Evolutionary conservation across 2,888 invertebrate genomes (phyloP).

Genomic region (Acleris sparsana): DNA sequence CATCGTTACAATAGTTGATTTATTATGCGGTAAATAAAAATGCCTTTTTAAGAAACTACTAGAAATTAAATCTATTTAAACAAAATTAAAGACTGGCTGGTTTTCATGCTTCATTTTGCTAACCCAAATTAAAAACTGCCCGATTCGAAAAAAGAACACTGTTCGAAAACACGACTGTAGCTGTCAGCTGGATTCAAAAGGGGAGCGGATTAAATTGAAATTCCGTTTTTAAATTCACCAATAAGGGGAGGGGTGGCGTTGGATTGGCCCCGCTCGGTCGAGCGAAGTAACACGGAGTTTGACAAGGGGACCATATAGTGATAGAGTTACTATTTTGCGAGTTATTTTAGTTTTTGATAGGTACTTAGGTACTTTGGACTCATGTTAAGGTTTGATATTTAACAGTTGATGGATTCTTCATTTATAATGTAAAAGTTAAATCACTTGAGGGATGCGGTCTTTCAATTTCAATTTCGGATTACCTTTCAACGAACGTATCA

Average conservation of each 20-base stretch:
- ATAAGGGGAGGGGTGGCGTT: conserved; percentile 72
- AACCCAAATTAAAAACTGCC: not conserved
- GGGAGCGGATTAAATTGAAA: conserved; percentile 79
- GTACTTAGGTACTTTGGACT: not conserved
- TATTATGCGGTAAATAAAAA: too few species aligned
- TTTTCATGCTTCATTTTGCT: not conserved
- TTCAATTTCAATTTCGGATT: too few species aligned
- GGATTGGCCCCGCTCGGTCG: conserved; percentile 75
- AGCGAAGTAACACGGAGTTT: conserved; percentile 67
- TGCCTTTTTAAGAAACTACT: not conserved
- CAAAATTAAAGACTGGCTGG: not conserved
- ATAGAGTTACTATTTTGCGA: conserved; percentile 33
- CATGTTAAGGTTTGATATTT: not conserved
- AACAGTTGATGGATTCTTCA: not conserved
- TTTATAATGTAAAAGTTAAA: too few species aligned
- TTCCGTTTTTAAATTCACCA: conserved; percentile 81
- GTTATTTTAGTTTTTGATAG: conserved; percentile 15
- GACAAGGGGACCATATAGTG: conserved; percentile 59
- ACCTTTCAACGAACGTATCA: too few species aligned
- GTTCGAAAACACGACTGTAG: conserved; percentile 46
- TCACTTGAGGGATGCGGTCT: too few species aligned
- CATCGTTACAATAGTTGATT: too few species aligned
- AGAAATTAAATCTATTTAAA: not conserved
- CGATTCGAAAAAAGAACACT: conserved; percentile 2
- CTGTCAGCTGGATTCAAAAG: conserved; percentile 65